Evolutionary conservation across 1,140 invertebrate genomes (phyloP).

Genomic region (Camponotus vicinus): DNA sequence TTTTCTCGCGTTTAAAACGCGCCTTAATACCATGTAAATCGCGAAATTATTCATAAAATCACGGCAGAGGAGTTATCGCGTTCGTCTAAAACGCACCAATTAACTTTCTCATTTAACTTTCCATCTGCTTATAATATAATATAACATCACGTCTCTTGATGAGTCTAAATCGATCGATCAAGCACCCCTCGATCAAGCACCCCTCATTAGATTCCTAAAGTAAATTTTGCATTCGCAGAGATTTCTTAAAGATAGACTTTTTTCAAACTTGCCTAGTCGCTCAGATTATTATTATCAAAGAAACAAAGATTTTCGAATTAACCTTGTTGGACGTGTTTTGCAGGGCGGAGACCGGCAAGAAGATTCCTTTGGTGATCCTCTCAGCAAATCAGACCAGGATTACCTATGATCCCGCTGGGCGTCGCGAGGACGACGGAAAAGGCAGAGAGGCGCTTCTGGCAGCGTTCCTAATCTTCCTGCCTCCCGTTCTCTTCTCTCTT

Average conservation of each 20-base stretch:
- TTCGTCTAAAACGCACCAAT: slow-evolving; percentile 26
- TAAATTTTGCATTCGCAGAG: neutral
- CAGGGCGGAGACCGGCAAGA: slow-evolving; percentile 51
- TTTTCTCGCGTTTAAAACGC: slow-evolving; percentile 16
- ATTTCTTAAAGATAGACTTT: neutral
- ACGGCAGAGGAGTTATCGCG: slow-evolving; percentile 18
- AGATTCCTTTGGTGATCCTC: slow-evolving; percentile 15
- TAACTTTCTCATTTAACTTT: slow-evolving; percentile 22
- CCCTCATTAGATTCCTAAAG: too few species aligned
- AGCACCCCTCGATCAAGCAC: too few species aligned
- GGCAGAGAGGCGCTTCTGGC: slow-evolving; percentile 67
- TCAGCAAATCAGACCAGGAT: slow-evolving; percentile 51
- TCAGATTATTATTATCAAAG: neutral
- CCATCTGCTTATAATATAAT: slow-evolving; percentile 27
- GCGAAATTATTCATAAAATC: slow-evolving; percentile 49
- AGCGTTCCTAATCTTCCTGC: slow-evolving; percentile 67
- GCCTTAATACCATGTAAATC: neutral
- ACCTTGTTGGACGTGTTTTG: slow-evolving; percentile 28
- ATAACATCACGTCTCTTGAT: neutral
- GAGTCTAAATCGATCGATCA: neutral
- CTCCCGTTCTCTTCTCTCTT: neutral
- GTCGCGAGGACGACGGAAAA: slow-evolving; percentile 61
- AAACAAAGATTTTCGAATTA: neutral
- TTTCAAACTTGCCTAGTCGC: neutral
- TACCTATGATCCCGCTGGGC: slow-evolving; percentile 68